phyloP scores from a whole-genome alignment of 1,140 invertebrate species.

The Trialeurodes vaporariorum region DNA sequence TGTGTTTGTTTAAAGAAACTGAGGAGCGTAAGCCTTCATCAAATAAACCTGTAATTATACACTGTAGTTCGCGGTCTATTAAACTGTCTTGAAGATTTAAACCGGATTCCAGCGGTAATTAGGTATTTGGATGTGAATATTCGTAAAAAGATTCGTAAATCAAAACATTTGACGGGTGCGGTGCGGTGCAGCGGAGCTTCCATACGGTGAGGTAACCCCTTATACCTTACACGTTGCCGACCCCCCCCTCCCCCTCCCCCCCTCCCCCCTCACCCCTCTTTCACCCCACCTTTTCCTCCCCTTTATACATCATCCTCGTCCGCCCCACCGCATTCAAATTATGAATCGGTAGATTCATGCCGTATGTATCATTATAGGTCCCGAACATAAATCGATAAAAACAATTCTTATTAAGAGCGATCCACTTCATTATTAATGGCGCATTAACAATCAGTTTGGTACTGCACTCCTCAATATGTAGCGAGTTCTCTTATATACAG shows the following conservation, averaged over 20 bases:
- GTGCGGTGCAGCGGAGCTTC: background rate
- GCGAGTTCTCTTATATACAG: background rate
- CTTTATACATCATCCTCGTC: no score
- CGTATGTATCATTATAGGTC: background rate
- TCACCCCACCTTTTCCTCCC: no score
- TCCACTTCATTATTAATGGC: background rate
- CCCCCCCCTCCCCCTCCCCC: no score
- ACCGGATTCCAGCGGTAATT: background rate
- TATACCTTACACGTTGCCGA: no score
- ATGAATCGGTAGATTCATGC: background rate
- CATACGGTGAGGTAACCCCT: no score
- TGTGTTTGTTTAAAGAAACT: background rate
- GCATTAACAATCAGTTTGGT: background rate
- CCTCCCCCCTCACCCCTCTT: no score
- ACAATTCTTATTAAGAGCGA: background rate
- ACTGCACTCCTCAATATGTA: background rate
- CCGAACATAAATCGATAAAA: background rate
- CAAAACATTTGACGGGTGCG: background rate
- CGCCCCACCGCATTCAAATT: background rate
- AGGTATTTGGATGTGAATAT: background rate
- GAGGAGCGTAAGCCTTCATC: background rate
- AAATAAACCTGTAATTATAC: background rate
- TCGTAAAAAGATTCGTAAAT: conserved; percentile 1
- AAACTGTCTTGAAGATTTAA: background rate
- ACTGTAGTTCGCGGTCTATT: background rate